Base-by-base conservation (phyloP, 2,888 invertebrate species). In the Rhogogaster chlorosoma region DNA sequence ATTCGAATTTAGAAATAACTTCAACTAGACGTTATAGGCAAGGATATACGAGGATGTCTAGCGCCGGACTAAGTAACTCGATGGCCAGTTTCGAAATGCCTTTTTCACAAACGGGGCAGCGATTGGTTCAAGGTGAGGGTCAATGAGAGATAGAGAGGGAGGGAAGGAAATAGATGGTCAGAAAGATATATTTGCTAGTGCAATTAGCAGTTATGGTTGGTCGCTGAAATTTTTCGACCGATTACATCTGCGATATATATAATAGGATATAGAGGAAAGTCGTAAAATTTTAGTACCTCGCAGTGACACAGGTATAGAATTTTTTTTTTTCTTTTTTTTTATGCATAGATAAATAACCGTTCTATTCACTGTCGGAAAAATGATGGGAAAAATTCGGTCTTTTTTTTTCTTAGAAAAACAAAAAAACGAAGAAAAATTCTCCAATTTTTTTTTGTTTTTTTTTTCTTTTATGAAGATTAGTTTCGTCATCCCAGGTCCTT, bases 61-160 rank as follows among this genome's bases (percentile, higher is more conserved):
- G 4, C 53, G n/a, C 49, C 18, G 26, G 32, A 77, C 49, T 77
- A 77, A 77, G 32, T 9, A 49, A 10, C 26, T 73, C 3, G 22
- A 73, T 42, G 73, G 73, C 10, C n/a, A 73, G 26, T 73, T 77
- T 53, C n/a, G 26, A 49, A 45, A 15, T 77, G 53, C 12, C 45
- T 77, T 49, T 77, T 77, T 53, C n/a, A 77, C 42, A 32, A 32
- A 49, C 77, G 32, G 29, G 49, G 9, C 49, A 53, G 18, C 3
- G 77, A 73, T 73, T 57, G 73, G 38, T 82, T 12, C 9, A n/a
- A 32, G 49, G 42, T 61, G 53, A 53, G 36, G 57, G 36, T 61
- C n/a, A 83, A 82, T 61, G 80, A 4, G 36, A 22, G 87, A 42
- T 42, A 53, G 61, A 85, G 80, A 84, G 67, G 18, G n/a, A 80